Evolutionary conservation across 2,888 invertebrate genomes (phyloP).

Genomic region (Drosophila formosana): DNA sequence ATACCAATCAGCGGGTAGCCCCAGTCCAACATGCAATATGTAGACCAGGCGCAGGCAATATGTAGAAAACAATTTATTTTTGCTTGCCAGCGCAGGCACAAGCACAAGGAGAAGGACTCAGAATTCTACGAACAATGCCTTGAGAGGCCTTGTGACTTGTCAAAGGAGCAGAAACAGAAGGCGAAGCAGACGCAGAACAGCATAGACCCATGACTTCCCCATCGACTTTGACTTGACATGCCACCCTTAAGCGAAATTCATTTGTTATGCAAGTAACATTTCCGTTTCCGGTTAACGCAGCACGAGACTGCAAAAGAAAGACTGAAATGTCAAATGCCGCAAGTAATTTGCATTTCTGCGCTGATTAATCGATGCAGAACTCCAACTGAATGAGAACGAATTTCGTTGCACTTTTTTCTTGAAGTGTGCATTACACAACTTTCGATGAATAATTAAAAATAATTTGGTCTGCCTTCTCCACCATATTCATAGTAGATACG

Average conservation of each 20-base stretch:
- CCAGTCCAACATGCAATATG: conserved; percentile 2
- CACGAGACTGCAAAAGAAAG: conserved; percentile 39
- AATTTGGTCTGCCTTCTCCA: background rate
- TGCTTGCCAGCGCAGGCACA: conserved; percentile 32
- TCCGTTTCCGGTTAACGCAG: conserved; percentile 82
- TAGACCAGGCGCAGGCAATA: conserved; percentile 25
- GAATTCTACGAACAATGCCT: conserved; percentile 55
- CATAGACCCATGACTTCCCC: conserved; percentile 17
- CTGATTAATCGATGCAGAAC: conserved; percentile 75
- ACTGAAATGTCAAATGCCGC: conserved; percentile 66
- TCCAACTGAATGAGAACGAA: conserved; percentile 18
- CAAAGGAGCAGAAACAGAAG: conserved; percentile 44
- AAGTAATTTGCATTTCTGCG: conserved; percentile 78
- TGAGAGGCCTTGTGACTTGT: conserved; percentile 69
- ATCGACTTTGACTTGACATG: conserved; percentile 35
- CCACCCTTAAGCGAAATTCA: conserved; percentile 71
- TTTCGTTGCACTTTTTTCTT: conserved; percentile 26
- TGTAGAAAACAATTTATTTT: conserved; percentile 72
- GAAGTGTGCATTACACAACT: background rate
- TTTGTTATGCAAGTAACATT: conserved; percentile 83
- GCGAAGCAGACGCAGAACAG: conserved; percentile 3
- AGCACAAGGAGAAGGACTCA: conserved; percentile 35
- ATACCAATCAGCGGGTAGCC: conserved; percentile 69
- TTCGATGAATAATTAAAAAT: background rate
- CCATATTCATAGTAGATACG: background rate